Percentiles rank a stretch among this genome's conserved stretches.
phyloP scores from a whole-genome alignment of 2,888 invertebrate genomes.

The Melieria picta region DNA sequence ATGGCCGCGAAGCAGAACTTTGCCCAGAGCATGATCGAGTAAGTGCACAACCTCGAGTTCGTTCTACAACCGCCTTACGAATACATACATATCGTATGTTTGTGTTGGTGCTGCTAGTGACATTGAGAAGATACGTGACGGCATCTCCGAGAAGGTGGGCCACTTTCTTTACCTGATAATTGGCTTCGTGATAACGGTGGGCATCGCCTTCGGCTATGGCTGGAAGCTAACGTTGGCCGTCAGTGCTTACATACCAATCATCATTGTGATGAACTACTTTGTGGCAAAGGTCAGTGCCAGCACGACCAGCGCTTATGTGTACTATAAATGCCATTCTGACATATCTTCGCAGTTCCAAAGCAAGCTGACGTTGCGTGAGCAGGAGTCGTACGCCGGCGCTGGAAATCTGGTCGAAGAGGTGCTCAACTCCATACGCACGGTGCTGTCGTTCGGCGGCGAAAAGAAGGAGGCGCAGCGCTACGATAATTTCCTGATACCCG shows the following conservation, averaged over 20 bases:
- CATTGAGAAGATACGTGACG: constrained; percentile 82
- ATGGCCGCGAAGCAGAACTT: constrained; percentile 77
- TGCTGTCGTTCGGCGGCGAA: constrained; percentile 83
- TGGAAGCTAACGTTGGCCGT: constrained; percentile 89
- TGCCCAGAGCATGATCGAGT: constrained; percentile 80
- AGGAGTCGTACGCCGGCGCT: constrained; percentile 79
- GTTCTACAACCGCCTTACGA: no score
- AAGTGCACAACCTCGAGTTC: constrained; percentile 60
- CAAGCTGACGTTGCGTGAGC: constrained; percentile 73
- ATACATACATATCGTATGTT: no score
- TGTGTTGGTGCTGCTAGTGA: constrained; percentile 69
- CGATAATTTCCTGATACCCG: constrained; percentile 70
- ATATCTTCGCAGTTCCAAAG: constrained; percentile 70
- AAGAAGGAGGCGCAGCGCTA: constrained; percentile 76
- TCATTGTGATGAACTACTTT: constrained; percentile 78
- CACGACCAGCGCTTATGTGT: not conserved
- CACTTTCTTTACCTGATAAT: constrained; percentile 73
- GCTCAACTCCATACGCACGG: constrained; percentile 77
- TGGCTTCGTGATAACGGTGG: constrained; percentile 69
- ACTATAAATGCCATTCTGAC: no score
- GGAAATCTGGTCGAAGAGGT: constrained; percentile 83
- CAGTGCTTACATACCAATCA: constrained; percentile 79
- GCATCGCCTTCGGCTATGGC: constrained; percentile 82
- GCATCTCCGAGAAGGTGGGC: constrained; percentile 85
- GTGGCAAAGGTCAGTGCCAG: constrained; percentile 75